A percentile compares a stretch with the other conserved stretches of the same genome.
These are phyloP conservation scores for Rhynchophorus ferrugineus DNA, from an alignment of 1,140 invertebrate species.

Conservation along the genomic window DNA sequence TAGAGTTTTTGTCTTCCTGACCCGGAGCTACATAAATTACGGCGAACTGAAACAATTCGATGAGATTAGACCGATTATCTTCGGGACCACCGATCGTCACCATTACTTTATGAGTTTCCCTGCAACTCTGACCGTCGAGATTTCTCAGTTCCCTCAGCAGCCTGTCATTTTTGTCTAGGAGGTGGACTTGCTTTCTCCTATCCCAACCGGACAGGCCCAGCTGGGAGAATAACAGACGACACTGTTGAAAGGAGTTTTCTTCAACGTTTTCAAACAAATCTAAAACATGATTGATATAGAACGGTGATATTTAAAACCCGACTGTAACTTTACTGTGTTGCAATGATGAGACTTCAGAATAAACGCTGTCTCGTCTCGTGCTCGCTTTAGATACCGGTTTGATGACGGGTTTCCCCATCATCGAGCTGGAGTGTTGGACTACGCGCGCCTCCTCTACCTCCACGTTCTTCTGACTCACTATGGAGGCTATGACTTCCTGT, in stretches of 20 bases:
- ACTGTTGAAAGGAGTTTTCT: slow-evolving; percentile 69
- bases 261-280: slow-evolving; percentile 25
- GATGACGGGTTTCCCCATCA: slow-evolving; percentile 30
- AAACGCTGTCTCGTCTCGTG: slow-evolving; percentile 2
- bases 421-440: slow-evolving; percentile 29
- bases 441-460: slow-evolving; percentile 53
- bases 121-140: slow-evolving; percentile 82
- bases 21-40: slow-evolving; percentile 96
- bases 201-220: slow-evolving; percentile 86
- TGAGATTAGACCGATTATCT: no score
- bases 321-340: no score
- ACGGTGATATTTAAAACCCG: no score
- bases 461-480: slow-evolving; percentile 70
- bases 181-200: slow-evolving; percentile 72
- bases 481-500: slow-evolving; percentile 75
- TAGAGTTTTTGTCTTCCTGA: slow-evolving; percentile 93
- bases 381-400: slow-evolving; percentile 27
- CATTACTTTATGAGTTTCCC: slow-evolving; percentile 97
- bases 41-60: slow-evolving; percentile 47
- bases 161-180: slow-evolving; percentile 85
- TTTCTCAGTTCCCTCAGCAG: slow-evolving; percentile 86
- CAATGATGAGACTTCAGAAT: slow-evolving; percentile 1
- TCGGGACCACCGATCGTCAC: no score
- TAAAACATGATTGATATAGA: slow-evolving; percentile 14
- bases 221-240: slow-evolving; percentile 81